Evolutionary conservation across 1,140 invertebrate genomes (phyloP).

Genomic region (Drosophila equinoxialis): DNA sequence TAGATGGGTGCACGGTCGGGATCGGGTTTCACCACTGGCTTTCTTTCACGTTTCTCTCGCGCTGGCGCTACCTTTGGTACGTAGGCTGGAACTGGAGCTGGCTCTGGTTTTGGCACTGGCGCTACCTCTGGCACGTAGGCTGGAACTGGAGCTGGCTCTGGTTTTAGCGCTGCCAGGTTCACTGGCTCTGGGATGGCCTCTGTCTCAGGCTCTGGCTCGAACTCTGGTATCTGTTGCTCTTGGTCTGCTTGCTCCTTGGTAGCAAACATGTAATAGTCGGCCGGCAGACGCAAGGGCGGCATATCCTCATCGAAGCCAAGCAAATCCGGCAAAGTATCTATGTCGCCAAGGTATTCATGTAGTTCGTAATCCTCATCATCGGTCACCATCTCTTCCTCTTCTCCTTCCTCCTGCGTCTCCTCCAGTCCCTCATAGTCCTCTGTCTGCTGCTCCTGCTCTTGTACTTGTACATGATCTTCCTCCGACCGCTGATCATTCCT

Average conservation of each 20-base stretch:
- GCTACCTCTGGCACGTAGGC: neutral
- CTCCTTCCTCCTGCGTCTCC: neutral
- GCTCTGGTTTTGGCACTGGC: neutral
- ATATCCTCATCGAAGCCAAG: slow-evolving; percentile 54
- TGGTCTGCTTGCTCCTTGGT: neutral
- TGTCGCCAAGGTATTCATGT: slow-evolving; percentile 32
- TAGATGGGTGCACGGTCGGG: neutral
- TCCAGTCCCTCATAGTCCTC: neutral
- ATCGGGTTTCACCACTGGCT: neutral
- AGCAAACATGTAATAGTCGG: slow-evolving; percentile 35
- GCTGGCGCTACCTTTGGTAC: neutral
- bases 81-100: neutral
- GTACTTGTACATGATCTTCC: neutral
- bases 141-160: neutral
- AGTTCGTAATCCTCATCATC: slow-evolving; percentile 34
- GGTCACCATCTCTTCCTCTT: neutral
- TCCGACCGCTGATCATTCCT: slow-evolving; percentile 3
- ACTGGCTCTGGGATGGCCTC: neutral
- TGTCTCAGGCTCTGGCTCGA: neutral
- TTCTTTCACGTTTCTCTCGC: neutral
- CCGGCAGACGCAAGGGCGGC: slow-evolving; percentile 32
- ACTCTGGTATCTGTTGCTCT: neutral
- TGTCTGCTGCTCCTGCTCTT: neutral
- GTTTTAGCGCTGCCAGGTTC: neutral
- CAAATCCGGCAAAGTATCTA: slow-evolving; percentile 38